A percentile compares a stretch with the other conserved stretches of the same genome.
Evolutionary conservation across 2,797 vertebrate species (phyloP).

Genomic region (Ctenopoma multispine): DNA sequence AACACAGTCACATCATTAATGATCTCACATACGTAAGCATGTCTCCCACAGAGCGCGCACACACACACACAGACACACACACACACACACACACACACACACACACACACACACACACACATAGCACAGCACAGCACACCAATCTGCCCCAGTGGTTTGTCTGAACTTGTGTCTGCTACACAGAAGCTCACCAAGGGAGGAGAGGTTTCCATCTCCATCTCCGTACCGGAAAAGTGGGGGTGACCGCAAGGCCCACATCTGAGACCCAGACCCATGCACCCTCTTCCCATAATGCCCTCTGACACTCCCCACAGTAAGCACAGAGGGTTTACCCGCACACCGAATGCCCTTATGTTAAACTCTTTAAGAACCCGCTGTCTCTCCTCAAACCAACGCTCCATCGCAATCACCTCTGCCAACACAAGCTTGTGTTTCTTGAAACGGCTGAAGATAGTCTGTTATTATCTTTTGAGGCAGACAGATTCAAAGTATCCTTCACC

Average conservation of each 20-base stretch:
- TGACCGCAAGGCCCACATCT: conserved; percentile 78
- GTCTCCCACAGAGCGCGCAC: background rate
- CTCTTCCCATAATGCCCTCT: conserved; percentile 65
- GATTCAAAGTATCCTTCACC: conserved; percentile 43
- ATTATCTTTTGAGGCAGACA: conserved; percentile 67
- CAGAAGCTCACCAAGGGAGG: conserved; percentile 64
- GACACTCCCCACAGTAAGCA: conserved; percentile 57
- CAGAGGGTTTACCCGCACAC: conserved; percentile 48
- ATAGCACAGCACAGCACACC: background rate
- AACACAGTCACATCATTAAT: conserved; percentile 35
- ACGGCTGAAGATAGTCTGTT: conserved; percentile 67
- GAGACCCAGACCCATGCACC: conserved; percentile 67
- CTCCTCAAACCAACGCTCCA: conserved; percentile 59
- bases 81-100: conserved; percentile 16
- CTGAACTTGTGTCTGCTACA: conserved; percentile 57
- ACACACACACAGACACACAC: too few relatives aligned
- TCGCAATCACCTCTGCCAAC: conserved; percentile 63
- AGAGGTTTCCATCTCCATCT: conserved; percentile 66
- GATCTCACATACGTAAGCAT: conserved; percentile 1
- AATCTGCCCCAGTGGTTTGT: conserved; percentile 42
- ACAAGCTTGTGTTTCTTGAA: conserved; percentile 71
- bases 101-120: conserved; percentile 20
- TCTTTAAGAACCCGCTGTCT: conserved; percentile 67
- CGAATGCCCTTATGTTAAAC: conserved; percentile 66
- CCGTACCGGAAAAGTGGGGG: conserved; percentile 61